Base-by-base conservation (phyloP, 1,140 invertebrate species). In the Episyrphus balteatus region DNA sequence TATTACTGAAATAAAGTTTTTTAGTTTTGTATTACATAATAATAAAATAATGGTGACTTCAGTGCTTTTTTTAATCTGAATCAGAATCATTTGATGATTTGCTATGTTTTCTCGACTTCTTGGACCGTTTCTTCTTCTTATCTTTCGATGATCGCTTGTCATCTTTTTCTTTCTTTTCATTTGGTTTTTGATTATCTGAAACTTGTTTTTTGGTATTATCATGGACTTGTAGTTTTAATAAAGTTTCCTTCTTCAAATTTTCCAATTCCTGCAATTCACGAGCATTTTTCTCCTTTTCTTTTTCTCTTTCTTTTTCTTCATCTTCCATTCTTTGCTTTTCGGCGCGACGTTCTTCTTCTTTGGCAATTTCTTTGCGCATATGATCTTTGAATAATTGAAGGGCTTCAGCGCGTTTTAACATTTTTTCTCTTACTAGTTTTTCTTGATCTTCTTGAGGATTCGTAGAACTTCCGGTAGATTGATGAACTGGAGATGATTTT, bases 351-450 rank as follows among this genome's bases (percentile, higher is more conserved):
- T 72, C 55, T 61, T 65, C 55, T 66, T 61, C 61, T 52, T 67
- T 69, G 54, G 64, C 57, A 40, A 73, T 65, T 49, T 73, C 70
- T 49, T 74, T 66, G 55, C 74, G 73, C 72, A 76, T 75, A 50
- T 76, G 73, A 46, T 75, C 74, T 47, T 73, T 73, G 1, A 76
- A 52, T 39, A 76, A 55, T 42, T 75, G 52, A 0, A 75, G 55
- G 8, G 72, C 70, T 51, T 73, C 71, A 1, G 61, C 69, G 0
- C 71, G 58, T 48, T 61, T 75, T 50, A 60, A 66, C 68, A 53
- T 72, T 56, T 62, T 71, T 55, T 62, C 65, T 43, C 52, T 56
- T 19, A 62, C 65, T 36, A 59, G 53, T 39, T 57, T 57, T 17
- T 66, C 59, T 21, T 65, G 55, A 8, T 63, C 57, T 31, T 61